These are phyloP conservation scores for Marcusenius ussheri DNA, from an alignment of 2,113 vertebrate species.

Conservation along the genomic window DNA sequence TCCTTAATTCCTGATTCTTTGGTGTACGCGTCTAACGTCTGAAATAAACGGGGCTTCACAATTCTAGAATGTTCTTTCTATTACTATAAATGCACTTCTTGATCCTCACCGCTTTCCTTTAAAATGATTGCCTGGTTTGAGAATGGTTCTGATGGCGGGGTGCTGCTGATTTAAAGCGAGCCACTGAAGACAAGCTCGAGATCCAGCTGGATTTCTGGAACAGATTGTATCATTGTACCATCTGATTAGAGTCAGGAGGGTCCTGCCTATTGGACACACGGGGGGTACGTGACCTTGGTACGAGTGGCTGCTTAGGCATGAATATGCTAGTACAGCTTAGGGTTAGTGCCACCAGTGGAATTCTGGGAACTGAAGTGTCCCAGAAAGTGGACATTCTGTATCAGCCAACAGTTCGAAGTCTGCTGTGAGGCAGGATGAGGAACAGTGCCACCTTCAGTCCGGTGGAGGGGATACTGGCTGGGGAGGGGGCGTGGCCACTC, in stretches of 20 bases:
- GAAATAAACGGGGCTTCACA: constrained; percentile 50
- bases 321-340: background rate
- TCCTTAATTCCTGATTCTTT: constrained; percentile 74
- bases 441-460: background rate
- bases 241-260: background rate
- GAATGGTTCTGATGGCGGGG: background rate
- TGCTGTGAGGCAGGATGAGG: background rate
- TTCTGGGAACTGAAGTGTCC: background rate
- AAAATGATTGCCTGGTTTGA: constrained; percentile 6
- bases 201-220: background rate
- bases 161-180: background rate
- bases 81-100: constrained; percentile 41
- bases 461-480: background rate
- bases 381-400: background rate
- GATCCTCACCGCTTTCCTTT: constrained; percentile 26
- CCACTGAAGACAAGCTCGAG: background rate
- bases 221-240: background rate
- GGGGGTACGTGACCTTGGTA: background rate
- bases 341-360: background rate
- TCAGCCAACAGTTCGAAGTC: background rate
- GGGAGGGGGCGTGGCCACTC: background rate
- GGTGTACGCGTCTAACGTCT: constrained; percentile 68
- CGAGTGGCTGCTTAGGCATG: background rate
- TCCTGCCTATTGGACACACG: background rate
- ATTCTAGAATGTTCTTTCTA: constrained; percentile 41